Percentiles rank a stretch among this genome's conserved stretches.
Conservation (phyloP, 1,140 invertebrate species). For the Cataglyphis hispanica region DNA sequence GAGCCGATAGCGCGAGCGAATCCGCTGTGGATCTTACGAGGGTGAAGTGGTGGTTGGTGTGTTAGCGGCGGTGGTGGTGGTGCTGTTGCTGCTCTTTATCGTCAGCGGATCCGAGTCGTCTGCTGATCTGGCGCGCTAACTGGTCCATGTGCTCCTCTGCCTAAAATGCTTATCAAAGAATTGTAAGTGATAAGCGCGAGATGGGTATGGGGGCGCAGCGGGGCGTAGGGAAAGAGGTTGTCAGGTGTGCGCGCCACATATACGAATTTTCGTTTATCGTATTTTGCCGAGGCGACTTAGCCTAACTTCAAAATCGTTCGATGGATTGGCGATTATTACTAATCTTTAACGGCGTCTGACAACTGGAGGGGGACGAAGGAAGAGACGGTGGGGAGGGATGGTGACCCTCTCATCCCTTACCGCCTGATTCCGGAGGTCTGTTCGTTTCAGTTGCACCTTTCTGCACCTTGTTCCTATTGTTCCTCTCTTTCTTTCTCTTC, state of each 20-base stretch:
- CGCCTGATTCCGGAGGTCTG: slow-evolving; percentile 32
- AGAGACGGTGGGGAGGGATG: not conserved
- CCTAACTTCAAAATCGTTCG: slow-evolving; percentile 68
- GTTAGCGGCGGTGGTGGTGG: not conserved
- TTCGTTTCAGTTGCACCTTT: slow-evolving; percentile 27
- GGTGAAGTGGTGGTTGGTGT: slow-evolving; percentile 29
- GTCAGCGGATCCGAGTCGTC: slow-evolving; percentile 61
- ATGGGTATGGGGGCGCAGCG: too few species aligned
- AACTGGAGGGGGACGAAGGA: slow-evolving; percentile 49
- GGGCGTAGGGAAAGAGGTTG: not conserved
- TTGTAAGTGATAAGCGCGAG: slow-evolving; percentile 78
- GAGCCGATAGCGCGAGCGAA: slow-evolving; percentile 63
- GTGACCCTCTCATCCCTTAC: slow-evolving; percentile 70
- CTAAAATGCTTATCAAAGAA: slow-evolving; percentile 86
- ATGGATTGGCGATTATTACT: slow-evolving; percentile 65
- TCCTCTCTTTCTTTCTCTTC: not conserved
- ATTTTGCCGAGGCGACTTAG: slow-evolving; percentile 30
- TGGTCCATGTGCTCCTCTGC: slow-evolving; percentile 77
- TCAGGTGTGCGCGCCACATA: slow-evolving; percentile 8
- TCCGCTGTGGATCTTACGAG: slow-evolving; percentile 62
- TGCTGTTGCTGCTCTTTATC: not conserved
- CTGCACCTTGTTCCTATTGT: not conserved
- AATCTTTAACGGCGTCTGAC: slow-evolving; percentile 77
- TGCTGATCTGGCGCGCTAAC: slow-evolving; percentile 61
- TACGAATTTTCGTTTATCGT: not conserved